These are phyloP conservation scores for Morone saxatilis DNA, from an alignment of 2,113 vertebrate genomes.

Conservation along the genomic window DNA sequence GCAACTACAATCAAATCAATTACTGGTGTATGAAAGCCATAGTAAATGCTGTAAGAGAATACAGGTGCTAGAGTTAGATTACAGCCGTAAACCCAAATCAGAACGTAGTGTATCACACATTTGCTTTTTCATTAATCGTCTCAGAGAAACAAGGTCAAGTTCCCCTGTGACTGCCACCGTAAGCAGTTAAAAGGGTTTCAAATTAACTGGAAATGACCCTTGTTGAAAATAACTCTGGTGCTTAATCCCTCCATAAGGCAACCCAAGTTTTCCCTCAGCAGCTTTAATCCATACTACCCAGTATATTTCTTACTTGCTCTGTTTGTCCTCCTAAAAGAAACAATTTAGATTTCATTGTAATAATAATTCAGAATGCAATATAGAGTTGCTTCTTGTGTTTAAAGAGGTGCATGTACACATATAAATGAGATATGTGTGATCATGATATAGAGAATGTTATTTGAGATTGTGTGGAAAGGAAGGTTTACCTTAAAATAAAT, in stretches of 20 bases:
- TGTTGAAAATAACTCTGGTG: constrained; percentile 57
- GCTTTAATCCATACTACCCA: constrained; percentile 38
- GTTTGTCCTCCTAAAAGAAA: not conserved
- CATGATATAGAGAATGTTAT: not conserved
- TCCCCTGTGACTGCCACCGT: constrained; percentile 67
- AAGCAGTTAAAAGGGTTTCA: constrained; percentile 73
- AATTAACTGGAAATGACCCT: constrained; percentile 54
- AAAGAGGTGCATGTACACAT: constrained; percentile 41
- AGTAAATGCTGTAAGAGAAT: constrained; percentile 39
- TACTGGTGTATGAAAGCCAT: constrained; percentile 51
- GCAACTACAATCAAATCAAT: constrained; percentile 57
- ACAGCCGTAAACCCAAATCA: constrained; percentile 62
- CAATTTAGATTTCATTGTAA: not conserved
- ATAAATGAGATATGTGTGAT: constrained; percentile 26
- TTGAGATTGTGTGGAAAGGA: not conserved
- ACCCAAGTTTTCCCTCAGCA: constrained; percentile 42
- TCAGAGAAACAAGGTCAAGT: constrained; percentile 78
- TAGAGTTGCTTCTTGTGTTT: constrained; percentile 44
- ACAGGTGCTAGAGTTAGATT: constrained; percentile 78
- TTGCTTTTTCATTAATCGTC: constrained; percentile 78
- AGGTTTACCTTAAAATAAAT: not conserved
- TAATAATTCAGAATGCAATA: not conserved
- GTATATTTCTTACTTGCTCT: not conserved
- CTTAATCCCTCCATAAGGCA: constrained; percentile 61
- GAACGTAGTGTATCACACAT: constrained; percentile 73